Evolutionary conservation across 2,113 vertebrate genomes (phyloP).

Genomic region (Phocoena phocoena): DNA sequence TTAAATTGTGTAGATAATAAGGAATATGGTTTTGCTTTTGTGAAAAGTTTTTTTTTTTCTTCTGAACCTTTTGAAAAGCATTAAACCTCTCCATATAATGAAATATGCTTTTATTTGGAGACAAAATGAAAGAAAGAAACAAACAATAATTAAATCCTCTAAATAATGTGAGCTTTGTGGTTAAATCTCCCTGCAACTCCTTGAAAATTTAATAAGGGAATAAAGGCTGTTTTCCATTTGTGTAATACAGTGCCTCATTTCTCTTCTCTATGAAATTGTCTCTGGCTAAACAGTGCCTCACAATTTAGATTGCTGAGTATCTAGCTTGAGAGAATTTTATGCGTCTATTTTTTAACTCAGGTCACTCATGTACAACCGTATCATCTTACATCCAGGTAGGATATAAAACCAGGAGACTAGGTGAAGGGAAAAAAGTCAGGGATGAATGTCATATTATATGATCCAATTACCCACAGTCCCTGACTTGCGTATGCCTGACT

Average conservation of each 20-base stretch:
- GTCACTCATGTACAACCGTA: slow-evolving; percentile 75
- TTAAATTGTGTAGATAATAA: slow-evolving; percentile 73
- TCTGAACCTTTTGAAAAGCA: slow-evolving; percentile 68
- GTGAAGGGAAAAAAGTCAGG: slow-evolving; percentile 68
- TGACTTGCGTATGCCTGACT: slow-evolving; percentile 75
- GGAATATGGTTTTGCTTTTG: slow-evolving; percentile 54
- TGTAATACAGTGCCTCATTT: slow-evolving; percentile 53
- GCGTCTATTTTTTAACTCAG: slow-evolving; percentile 76
- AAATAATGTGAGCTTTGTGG: slow-evolving; percentile 76
- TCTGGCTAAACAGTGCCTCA: slow-evolving; percentile 38
- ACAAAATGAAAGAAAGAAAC: slow-evolving; percentile 75
- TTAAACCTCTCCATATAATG: slow-evolving; percentile 73
- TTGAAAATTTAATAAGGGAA: slow-evolving; percentile 80
- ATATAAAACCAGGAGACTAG: slow-evolving; percentile 75
- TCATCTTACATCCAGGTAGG: slow-evolving; percentile 76
- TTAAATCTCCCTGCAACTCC: slow-evolving; percentile 74
- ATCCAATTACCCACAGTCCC: slow-evolving; percentile 74
- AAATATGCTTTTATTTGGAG: slow-evolving; percentile 77
- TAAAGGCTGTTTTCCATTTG: slow-evolving; percentile 75
- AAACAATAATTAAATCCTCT: slow-evolving; percentile 79
- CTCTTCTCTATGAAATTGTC: slow-evolving; percentile 64
- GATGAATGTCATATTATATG: slow-evolving; percentile 81
- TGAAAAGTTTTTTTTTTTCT: slow-evolving; percentile 14
- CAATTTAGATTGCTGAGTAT: slow-evolving; percentile 54
- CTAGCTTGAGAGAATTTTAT: slow-evolving; percentile 67